Base-by-base conservation (phyloP, 2,797 vertebrate genomes). In the Acanthornis magna region DNA sequence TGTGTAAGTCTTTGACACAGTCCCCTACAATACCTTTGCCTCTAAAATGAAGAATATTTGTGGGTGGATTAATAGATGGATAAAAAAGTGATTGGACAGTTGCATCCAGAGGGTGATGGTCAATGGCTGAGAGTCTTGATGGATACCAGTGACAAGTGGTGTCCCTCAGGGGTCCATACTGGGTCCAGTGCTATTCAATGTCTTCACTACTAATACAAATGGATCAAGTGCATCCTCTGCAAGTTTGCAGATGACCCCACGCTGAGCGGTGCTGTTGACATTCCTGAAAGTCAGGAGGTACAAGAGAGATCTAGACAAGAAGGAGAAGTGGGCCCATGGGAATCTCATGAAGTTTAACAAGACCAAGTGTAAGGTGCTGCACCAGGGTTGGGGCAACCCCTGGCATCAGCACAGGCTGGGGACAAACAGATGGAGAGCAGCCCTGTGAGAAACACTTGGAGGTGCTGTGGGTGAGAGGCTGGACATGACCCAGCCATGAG, bases 361-460 rank as follows among this genome's bases (percentile, higher is more conserved):
- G 11, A 29, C 10, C 18, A 47, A 0, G 14, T 2, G 0, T 34
- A 42, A 54, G 10, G 30, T 15, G 5, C 53, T 58, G 34, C 47
- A 48, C 1, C 0, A 7, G 25, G 23, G 19, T 22, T 11, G 9
- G 16, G 16, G 9, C 23, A 19, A 11, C 2, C 15, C 22, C 4
- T 19, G 9, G 9, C 5, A 57, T 4, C 7, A n/a, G 1, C 13
- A 10, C 22, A 50, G 32, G 38, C 38, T 38, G 38, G 38, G 38
- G 38, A 38, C 11, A 11, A 38, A 38, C 38, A 38, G 38, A 38
- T 38, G 38, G 38, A 38, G 7, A 50, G 23, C 38, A 58, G 38
- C n/a, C 36, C 36, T 12, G 9, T 4, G 11, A 18, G 30, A 2
- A 63, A 36, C 32, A 4, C 22, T 11, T 2, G 21, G 7, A 4